A percentile compares a stretch with the other conserved stretches of the same genome.
phyloP scores from a whole-genome alignment of 2,888 invertebrate genomes.

The Eulithis prunata region DNA sequence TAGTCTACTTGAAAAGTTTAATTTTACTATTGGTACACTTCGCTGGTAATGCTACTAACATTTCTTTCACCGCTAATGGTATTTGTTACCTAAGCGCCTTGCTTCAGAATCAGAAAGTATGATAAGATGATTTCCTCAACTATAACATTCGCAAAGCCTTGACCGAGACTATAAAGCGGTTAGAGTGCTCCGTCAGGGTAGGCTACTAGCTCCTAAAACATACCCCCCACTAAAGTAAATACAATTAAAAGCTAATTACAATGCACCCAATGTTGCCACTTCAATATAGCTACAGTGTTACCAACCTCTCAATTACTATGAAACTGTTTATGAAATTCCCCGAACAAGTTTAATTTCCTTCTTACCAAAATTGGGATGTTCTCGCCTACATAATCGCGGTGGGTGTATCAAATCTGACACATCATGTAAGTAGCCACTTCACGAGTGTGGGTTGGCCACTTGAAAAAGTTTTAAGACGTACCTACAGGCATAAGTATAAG shows the following conservation, averaged over 20 bases:
- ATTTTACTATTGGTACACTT: too few species aligned
- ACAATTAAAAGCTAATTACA: slow-evolving; percentile 1
- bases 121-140: too few species aligned
- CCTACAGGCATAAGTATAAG: background rate
- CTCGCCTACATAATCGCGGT: slow-evolving; percentile 19
- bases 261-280: background rate
- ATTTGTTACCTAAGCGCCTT: too few species aligned
- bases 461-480: slow-evolving; percentile 5
- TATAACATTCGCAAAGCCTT: too few species aligned
- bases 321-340: slow-evolving; percentile 16
- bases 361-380: slow-evolving; percentile 29
- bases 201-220: background rate
- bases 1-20: too few species aligned
- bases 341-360: slow-evolving; percentile 26
- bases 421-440: slow-evolving; percentile 25
- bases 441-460: slow-evolving; percentile 27
- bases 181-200: slow-evolving; percentile 2
- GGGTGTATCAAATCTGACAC: slow-evolving; percentile 28
- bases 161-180: background rate
- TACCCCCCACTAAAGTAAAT: background rate
- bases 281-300: background rate
- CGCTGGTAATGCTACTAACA: too few species aligned
- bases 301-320: slow-evolving; percentile 8
- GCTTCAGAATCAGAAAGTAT: too few species aligned
- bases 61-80: too few species aligned